Base-by-base conservation (phyloP, 2,113 vertebrate species). In the Archilochus colubris region DNA sequence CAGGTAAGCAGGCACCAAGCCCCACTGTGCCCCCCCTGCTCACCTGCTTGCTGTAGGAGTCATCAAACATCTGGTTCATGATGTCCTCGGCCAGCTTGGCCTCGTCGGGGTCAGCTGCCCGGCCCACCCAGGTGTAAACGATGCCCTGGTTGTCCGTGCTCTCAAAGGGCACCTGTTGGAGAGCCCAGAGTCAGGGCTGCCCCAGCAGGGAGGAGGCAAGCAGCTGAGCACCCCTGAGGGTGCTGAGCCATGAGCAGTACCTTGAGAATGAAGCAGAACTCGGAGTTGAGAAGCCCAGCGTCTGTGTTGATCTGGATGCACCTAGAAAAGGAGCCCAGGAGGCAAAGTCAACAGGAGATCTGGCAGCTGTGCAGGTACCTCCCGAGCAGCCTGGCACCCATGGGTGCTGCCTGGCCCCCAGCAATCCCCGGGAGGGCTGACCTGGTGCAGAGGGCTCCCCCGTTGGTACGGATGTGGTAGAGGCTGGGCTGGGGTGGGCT, bases 221-320 rank as follows among this genome's bases (percentile, higher is more conserved):
- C 5, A 30, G 54, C 30, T 1, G 1, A 61, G 36, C 58, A 19
- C 4, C 89, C 62, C 46, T 0, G 4, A 38, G 63, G 75, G 3
- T 18, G 30, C 54, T 58, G 51, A 67, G 63, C 67, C 68, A 22
- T 0, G 1, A 30, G 43, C 6, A 3, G 66, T 91, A 99, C 99
- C 98, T 99, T 99, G 81, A 99, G 98, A 82, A 99, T 99, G 97
- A 98, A 99, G 98, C 99, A 99, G 82, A 99, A 99, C 97, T 99
- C 99, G 0, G 99, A 99, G 96, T 99, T 99, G 91, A 99, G 98
- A 75, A 99, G 98, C 54, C 98, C 97, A 38, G 99, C 98, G 9
- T 99, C 99, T 0, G 99, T 99, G 87, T 96, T 98, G 94, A 99
- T 99, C 97, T 99, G 99, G 96, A 99, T 99, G 80, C 99, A 99